phyloP scores from a whole-genome alignment of 2,888 invertebrate species.

The Megastigmus dorsalis region DNA sequence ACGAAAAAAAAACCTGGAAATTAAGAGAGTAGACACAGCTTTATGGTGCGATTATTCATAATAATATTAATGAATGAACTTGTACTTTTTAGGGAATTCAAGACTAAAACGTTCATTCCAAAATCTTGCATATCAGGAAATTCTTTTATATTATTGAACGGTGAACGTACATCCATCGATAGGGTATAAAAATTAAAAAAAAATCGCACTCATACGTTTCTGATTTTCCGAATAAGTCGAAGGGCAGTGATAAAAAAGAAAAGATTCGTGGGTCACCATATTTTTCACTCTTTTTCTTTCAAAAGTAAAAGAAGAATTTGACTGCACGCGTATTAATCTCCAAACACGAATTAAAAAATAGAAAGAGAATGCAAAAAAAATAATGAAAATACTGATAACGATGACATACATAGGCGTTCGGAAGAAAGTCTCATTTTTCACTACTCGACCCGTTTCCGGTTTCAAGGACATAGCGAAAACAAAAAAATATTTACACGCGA shows the following conservation, averaged over 20 bases:
- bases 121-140: conserved; percentile 61
- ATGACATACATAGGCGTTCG: conserved; percentile 5
- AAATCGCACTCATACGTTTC: conserved; percentile 5
- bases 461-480: conserved; percentile 62
- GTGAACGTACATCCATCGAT: conserved; percentile 35
- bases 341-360: conserved; percentile 26
- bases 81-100: conserved; percentile 61
- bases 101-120: conserved; percentile 61
- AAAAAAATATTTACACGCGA: conserved; percentile 29
- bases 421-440: conserved; percentile 48
- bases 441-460: conserved; percentile 66
- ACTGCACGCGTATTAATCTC: conserved; percentile 9
- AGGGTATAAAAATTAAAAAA: conserved; percentile 16
- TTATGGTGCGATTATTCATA: conserved; percentile 47
- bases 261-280: conserved; percentile 6
- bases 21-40: conserved; percentile 14
- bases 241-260: no score
- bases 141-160: conserved; percentile 56
- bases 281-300: conserved; percentile 22
- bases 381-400: conserved; percentile 14
- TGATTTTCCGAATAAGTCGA: conserved; percentile 11
- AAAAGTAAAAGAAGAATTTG: conserved; percentile 4
- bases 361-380: conserved; percentile 5
- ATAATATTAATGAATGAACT: conserved; percentile 58
- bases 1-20: neutral